Conservation (phyloP, 2,888 invertebrate genomes). For the Colletes collaris region DNA sequence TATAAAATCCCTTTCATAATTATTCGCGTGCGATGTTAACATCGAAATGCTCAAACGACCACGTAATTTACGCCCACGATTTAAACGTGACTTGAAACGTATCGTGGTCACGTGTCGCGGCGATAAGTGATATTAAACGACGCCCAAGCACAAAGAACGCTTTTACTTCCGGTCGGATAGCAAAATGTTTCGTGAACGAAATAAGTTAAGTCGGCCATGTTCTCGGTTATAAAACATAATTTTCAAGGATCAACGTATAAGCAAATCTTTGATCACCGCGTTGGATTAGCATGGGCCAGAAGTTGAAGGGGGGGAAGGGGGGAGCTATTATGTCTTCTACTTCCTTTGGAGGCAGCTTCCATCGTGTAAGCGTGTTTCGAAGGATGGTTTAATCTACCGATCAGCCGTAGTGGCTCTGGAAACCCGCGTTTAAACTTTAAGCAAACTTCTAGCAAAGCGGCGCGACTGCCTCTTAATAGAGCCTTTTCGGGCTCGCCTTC, state of each 20-base stretch:
- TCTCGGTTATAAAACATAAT: constrained; percentile 39
- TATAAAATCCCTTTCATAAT: too few species aligned
- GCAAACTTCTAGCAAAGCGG: constrained; percentile 53
- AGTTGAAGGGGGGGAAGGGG: constrained; percentile 8
- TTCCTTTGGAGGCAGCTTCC: constrained; percentile 20
- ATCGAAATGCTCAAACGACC: not conserved
- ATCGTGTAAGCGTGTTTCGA: constrained; percentile 53
- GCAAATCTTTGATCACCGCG: constrained; percentile 53
- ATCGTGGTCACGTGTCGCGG: not conserved
- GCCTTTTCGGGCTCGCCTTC: constrained; percentile 54
- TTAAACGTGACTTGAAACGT: constrained; percentile 2
- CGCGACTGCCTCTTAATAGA: constrained; percentile 63
- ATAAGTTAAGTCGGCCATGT: constrained; percentile 21
- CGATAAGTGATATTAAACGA: constrained; percentile 26
- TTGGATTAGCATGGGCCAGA: constrained; percentile 30
- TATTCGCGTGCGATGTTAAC: too few species aligned
- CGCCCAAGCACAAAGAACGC: not conserved
- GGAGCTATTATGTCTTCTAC: constrained; percentile 45
- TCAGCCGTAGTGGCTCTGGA: constrained; percentile 53
- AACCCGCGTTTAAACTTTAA: constrained; percentile 57
- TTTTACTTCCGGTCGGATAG: not conserved
- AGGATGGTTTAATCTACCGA: constrained; percentile 64
- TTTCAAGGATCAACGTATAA: constrained; percentile 38
- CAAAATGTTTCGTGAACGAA: constrained; percentile 21
- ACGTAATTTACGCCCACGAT: constrained; percentile 2